Evolutionary conservation across 2,888 invertebrate species (phyloP), one percentile per base, ranked within the genome.

Genomic region (Hydrotaea cyrtoneurina): DNA sequence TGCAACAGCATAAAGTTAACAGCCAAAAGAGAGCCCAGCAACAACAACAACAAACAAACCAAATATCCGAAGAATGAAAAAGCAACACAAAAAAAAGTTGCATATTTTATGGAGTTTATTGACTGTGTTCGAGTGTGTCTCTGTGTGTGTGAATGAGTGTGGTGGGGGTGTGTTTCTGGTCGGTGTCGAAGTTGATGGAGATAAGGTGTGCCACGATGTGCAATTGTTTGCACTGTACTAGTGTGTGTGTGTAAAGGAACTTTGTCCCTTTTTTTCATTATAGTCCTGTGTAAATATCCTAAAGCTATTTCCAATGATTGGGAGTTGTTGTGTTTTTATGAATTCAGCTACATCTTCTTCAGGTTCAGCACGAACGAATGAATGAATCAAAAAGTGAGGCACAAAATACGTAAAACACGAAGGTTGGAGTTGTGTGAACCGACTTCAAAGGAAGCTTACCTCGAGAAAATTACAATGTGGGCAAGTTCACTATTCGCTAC

Each of bases 51-150:
- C 15, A 46, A 71, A 17, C 46, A 53, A 76, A 66, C 73, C 83
- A 87, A 87, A 86, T 86, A 86, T 85, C 83, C 82, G 3, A 21
- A 19, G 11, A 21, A 7, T 15, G 59, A 26, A 59, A 55, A 55
- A 55, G 7, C 11, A 17, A 31, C 23, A 26, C 13, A 50, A 7
- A 57, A 86, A 83, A 86, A 86, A 83, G 78, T 86, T 87, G 86
- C 86, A 87, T 87, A 87, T 87, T 87, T 86, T 80, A 86, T 82
- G 46, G 46, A 83, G 80, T 76, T 76, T 86, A 85, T 86, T 83
- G 86, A 86, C 86, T 78, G 78, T 59, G 66, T 64, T 17, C 17
- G n/a, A 64, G 39, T 64, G 36, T n/a, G 64, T 39, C 4, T n/a
- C 5, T 36, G 64, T 64, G 10, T 19, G 57, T 53, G 53, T 21